A percentile compares a stretch with the other conserved stretches of the same genome.
phyloP scores from a whole-genome alignment of 2,888 invertebrate species.

The Xestia sexstrigata region DNA sequence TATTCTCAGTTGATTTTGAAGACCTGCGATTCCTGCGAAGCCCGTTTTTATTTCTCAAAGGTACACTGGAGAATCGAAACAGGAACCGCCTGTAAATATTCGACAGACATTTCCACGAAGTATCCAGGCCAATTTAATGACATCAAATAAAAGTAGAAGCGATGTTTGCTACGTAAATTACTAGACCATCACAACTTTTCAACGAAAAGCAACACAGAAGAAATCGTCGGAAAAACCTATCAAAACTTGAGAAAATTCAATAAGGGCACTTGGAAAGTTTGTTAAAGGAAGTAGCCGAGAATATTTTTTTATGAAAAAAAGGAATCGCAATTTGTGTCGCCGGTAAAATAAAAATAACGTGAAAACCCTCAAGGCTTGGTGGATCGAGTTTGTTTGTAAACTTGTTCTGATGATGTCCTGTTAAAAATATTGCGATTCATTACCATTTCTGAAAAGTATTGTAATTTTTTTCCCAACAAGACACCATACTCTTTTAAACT shows the following conservation, averaged over 20 bases:
- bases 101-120: constrained; percentile 29
- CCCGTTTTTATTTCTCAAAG: not conserved
- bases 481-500: constrained; percentile 17
- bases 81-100: constrained; percentile 14
- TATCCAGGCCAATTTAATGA: constrained; percentile 59
- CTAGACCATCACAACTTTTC: constrained; percentile 80
- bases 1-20: not conserved
- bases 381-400: constrained; percentile 79
- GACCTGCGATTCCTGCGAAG: not conserved
- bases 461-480: constrained; percentile 28
- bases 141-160: constrained; percentile 61
- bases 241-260: constrained; percentile 90
- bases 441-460: constrained; percentile 53
- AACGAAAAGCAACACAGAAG: constrained; percentile 82
- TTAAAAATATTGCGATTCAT: constrained; percentile 68
- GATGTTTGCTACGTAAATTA: constrained; percentile 83
- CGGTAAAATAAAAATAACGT: constrained; percentile 83
- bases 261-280: constrained; percentile 90
- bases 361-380: constrained; percentile 72
- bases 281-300: constrained; percentile 87
- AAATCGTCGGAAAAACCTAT: constrained; percentile 90
- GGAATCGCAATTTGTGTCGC: constrained; percentile 86
- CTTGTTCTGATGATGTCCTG: constrained; percentile 73
- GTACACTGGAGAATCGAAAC: constrained; percentile 1
- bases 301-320: constrained; percentile 86